A percentile compares a stretch with the other conserved stretches of the same genome.
These are phyloP conservation scores for Lacanobia wlatinum DNA, from an alignment of 2,888 invertebrate species.

Conservation along the genomic window DNA sequence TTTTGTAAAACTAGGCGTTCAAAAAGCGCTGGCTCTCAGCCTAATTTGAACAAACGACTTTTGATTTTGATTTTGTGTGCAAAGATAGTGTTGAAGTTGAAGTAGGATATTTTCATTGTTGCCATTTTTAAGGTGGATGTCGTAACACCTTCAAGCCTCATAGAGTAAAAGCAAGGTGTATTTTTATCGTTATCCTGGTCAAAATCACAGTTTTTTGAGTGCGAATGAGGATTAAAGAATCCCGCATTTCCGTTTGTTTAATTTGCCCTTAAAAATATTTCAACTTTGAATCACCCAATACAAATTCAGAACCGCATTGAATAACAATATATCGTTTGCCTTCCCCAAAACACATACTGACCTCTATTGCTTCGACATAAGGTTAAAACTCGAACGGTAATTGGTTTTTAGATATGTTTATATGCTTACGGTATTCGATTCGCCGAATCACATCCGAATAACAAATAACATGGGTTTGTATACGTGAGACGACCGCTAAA, in stretches of 20 bases:
- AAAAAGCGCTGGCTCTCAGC: no score
- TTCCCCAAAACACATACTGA: background rate
- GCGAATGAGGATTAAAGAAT: slow-evolving; percentile 1
- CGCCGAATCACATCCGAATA: slow-evolving; percentile 62
- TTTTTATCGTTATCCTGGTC: background rate
- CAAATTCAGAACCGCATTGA: slow-evolving; percentile 20
- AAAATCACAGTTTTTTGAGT: background rate
- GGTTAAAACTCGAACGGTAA: slow-evolving; percentile 16
- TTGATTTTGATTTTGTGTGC: no score
- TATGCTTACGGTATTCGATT: slow-evolving; percentile 53
- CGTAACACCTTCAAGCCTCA: no score
- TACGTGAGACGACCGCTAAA: slow-evolving; percentile 60
- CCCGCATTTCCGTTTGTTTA: slow-evolving; percentile 44
- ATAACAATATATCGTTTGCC: slow-evolving; percentile 26
- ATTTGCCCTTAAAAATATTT: slow-evolving; percentile 51
- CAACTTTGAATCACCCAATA: slow-evolving; percentile 60
- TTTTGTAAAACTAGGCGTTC: no score
- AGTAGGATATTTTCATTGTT: no score
- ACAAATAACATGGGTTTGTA: slow-evolving; percentile 42
- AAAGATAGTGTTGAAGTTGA: no score
- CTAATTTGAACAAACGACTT: no score
- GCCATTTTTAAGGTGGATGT: no score
- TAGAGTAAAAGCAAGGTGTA: no score
- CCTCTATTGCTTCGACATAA: background rate
- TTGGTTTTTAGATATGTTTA: slow-evolving; percentile 24